A percentile compares a stretch with the other conserved stretches of the same genome.
Evolutionary conservation across 2,797 vertebrate species (phyloP).

Genomic region (Scyliorhinus canicula): DNA sequence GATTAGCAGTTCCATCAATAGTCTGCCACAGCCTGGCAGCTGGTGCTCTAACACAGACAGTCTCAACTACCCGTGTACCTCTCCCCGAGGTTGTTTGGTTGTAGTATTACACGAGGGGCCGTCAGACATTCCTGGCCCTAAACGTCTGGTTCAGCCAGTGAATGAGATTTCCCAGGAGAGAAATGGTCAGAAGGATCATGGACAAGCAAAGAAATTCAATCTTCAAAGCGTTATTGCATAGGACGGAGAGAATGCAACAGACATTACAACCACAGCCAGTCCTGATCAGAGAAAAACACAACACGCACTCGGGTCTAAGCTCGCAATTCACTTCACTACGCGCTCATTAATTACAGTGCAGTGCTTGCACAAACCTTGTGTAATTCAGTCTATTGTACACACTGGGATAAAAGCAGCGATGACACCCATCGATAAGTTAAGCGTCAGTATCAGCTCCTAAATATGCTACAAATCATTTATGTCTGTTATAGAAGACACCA

Average conservation of each 20-base stretch:
- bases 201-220: neutral
- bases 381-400: neutral
- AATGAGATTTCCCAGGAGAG: slow-evolving; percentile 1
- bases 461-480: neutral
- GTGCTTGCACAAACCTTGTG: neutral
- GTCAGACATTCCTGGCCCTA: neutral
- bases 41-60: neutral
- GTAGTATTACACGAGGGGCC: neutral
- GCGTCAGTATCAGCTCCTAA: neutral
- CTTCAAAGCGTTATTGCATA: slow-evolving; percentile 6
- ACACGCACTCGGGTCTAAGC: neutral
- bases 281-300: neutral
- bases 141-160: neutral
- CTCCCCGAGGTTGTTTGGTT: neutral
- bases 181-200: slow-evolving; percentile 19
- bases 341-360: neutral
- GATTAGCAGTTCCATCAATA: neutral
- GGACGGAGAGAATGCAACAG: neutral
- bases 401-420: neutral
- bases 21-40: neutral
- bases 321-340: neutral
- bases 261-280: neutral
- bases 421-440: neutral
- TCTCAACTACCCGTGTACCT: neutral
- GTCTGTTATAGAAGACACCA: neutral